Percentiles rank a stretch among this genome's conserved stretches.
Conservation (phyloP, 2,113 vertebrate species). For the Malurus alboscapulatus region DNA sequence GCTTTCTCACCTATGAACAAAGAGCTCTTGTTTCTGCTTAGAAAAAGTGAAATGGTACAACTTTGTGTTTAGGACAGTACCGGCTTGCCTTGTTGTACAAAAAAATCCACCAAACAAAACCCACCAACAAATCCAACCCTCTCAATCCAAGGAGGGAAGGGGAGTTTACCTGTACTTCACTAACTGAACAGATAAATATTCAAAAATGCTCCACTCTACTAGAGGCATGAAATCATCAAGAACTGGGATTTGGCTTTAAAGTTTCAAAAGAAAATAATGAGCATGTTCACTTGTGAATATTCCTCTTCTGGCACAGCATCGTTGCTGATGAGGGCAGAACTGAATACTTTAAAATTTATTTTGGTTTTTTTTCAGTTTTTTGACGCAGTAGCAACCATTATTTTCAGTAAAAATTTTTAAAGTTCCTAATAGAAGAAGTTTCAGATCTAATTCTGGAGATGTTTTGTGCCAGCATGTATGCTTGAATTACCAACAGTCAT, state of each 20-base stretch:
- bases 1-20: neutral
- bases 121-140: neutral
- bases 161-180: too few species aligned
- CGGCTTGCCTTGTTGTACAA: neutral
- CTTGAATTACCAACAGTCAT: neutral
- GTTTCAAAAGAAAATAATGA: neutral
- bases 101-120: neutral
- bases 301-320: neutral
- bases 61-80: neutral
- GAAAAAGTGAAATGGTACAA: neutral
- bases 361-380: neutral
- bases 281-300: accelerated
- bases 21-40: neutral
- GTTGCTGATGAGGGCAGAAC: neutral
- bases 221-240: neutral
- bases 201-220: neutral
- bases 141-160: accelerated
- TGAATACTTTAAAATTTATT: neutral
- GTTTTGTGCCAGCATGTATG: neutral
- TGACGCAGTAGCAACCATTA: neutral
- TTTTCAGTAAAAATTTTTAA: neutral
- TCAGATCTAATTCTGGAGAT: neutral
- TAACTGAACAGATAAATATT: neutral
- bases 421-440: neutral
- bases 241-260: neutral